These are phyloP conservation scores for Todiramphus chloris DNA, from an alignment of 2,113 vertebrate genomes.

Conservation along the genomic window DNA sequence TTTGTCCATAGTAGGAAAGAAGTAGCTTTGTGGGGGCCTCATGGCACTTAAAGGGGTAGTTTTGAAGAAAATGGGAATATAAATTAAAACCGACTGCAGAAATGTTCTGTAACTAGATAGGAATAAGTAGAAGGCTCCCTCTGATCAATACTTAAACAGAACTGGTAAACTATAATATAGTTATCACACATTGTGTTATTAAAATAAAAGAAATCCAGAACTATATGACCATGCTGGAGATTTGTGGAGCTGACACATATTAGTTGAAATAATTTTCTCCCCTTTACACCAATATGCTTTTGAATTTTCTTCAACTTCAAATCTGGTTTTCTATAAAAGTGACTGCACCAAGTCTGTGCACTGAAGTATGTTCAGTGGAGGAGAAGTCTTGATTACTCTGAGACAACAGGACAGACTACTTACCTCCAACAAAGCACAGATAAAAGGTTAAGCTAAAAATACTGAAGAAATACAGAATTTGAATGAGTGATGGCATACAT, in stretches of 20 bases:
- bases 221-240: neutral
- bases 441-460: slow-evolving; percentile 10
- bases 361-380: neutral
- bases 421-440: neutral
- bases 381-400: neutral
- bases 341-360: neutral
- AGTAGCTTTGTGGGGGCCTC: neutral
- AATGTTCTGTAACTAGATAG: neutral
- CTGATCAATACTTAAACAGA: neutral
- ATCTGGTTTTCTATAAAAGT: neutral
- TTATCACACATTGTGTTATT: neutral
- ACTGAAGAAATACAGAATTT: neutral
- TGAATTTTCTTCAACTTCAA: neutral
- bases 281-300: neutral
- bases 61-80: neutral
- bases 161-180: neutral
- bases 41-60: neutral
- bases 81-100: neutral
- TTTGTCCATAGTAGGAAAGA: slow-evolving; percentile 6
- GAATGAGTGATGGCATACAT: slow-evolving; percentile 7
- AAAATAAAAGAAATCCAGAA: slow-evolving; percentile 1
- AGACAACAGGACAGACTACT: neutral
- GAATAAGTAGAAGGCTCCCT: neutral
- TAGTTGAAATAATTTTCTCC: neutral
- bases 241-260: neutral